Evolutionary conservation across 2,888 invertebrate genomes (phyloP).

Genomic region (Amiota mariae): DNA sequence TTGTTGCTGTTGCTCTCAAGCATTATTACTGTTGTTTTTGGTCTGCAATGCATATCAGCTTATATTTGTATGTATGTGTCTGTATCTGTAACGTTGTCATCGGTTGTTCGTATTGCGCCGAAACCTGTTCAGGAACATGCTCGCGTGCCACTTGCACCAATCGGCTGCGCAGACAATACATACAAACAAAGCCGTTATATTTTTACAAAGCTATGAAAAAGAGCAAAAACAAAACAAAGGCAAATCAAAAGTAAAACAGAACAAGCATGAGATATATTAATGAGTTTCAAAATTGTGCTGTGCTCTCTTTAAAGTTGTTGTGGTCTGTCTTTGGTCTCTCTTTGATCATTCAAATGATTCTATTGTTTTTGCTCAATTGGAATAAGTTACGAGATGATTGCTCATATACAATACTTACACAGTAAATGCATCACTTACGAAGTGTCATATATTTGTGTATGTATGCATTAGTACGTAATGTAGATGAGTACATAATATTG

Average conservation of each 20-base stretch:
- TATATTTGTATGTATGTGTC: background rate
- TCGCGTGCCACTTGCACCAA: constrained; percentile 62
- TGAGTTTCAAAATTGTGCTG: background rate
- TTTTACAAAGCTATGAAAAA: background rate
- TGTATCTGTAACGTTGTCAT: too few species aligned
- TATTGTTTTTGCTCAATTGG: background rate
- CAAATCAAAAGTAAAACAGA: background rate
- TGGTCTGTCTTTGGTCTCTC: background rate
- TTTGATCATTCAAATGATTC: background rate
- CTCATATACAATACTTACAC: too few species aligned
- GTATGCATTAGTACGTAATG: too few species aligned
- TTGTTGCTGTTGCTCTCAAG: background rate
- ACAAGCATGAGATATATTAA: background rate
- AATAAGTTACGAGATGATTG: background rate
- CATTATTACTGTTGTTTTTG: background rate
- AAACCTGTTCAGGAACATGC: constrained; percentile 56
- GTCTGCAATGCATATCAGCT: background rate
- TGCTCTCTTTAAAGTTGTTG: background rate
- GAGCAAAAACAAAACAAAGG: background rate
- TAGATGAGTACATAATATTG: too few species aligned
- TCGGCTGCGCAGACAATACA: constrained; percentile 52
- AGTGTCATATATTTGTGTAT: too few species aligned
- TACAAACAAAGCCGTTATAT: constrained; percentile 52
- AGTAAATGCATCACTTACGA: too few species aligned
- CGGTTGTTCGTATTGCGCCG: constrained; percentile 18